Base-by-base conservation (phyloP, 1,140 invertebrate species). In the Neotoxoptera formosana region DNA sequence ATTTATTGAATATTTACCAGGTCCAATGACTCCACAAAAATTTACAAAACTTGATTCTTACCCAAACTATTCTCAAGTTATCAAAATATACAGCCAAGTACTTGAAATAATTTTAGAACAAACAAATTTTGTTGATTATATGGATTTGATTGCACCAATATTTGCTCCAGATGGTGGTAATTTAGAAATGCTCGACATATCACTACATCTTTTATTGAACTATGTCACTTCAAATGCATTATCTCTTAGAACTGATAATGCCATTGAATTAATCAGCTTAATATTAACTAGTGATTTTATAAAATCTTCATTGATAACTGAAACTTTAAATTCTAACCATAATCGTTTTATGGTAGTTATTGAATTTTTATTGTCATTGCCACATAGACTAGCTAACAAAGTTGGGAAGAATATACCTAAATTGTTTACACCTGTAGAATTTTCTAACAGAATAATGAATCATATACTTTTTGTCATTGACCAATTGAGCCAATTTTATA, bases 341-440 rank as follows among this genome's bases (percentile, higher is more conserved):
- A 67, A 94, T n/a, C 89, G 93, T 25, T 97, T 96, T 96, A 95
- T 96, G 67, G 95, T 95, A 51, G 96, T 96, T 34, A 95, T 97
- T 0, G 97, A 97, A 94, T 94, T 96, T 48, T 93, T 98, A 76
- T 95, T 96, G 0, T 96, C 97, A 4, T 94, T 98, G 88, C 97
- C 97, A 0, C 96, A 95, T 94, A 95, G 96, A 94, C 95, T 98
- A 2, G 96, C 97, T 9, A 98, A 98, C 95, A 96, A 95, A 94
- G 94, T 97, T 20, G 94, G 96, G 84, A 95, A 94, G 1, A 95
- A 96, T 83, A 95, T 96, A 4, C 96, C 96, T 0, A 95, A 96
- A 67, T 95, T 96, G n/a, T 97, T 97, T 94, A 95, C 95, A 0
- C 95, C 95, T 0, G 95, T 96, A n/a, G 95, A 95, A 36, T 97